phyloP scores from a whole-genome alignment of 2,113 vertebrate genomes.

The Phocoena sinus region DNA sequence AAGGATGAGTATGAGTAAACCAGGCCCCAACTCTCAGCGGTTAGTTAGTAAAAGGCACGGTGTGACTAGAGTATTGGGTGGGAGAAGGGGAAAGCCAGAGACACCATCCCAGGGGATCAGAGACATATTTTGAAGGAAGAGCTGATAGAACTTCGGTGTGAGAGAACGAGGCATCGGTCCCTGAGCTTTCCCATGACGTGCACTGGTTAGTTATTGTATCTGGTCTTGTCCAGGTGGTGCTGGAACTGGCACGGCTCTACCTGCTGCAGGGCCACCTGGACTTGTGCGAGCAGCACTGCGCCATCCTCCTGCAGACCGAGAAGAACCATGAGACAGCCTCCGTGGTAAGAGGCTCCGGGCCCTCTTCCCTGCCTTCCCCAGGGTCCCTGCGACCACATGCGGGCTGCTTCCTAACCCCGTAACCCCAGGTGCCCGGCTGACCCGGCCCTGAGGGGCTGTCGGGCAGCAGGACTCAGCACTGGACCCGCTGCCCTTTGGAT shows the following conservation, averaged over 20 bases:
- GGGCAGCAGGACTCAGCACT: neutral
- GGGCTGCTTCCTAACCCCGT: neutral
- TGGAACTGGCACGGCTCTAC: conserved; percentile 77
- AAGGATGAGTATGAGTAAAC: neutral
- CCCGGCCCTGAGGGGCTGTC: too few relatives aligned
- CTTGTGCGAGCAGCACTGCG: conserved; percentile 77
- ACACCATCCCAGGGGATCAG: fast-evolving
- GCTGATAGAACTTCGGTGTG: neutral
- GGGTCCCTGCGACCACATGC: neutral
- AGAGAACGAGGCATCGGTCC: neutral
- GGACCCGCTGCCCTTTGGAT: neutral
- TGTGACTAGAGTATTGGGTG: neutral
- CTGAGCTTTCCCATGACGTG: fast-evolving
- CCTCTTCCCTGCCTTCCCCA: neutral
- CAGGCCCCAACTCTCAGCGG: neutral
- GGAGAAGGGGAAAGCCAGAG: too few relatives aligned
- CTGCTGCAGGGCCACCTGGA: conserved; percentile 79
- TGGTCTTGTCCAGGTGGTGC: conserved; percentile 68
- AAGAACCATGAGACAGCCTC: conserved; percentile 62
- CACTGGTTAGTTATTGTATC: fast-evolving
- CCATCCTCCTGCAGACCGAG: conserved; percentile 66
- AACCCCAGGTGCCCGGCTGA: neutral
- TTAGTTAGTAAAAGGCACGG: neutral
- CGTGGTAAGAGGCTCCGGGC: conserved; percentile 63
- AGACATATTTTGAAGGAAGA: neutral